A percentile compares a stretch with the other conserved stretches of the same genome.
Evolutionary conservation across 2,113 vertebrate genomes (phyloP).

Genomic region (zebrafish (Danio rerio)): DNA sequence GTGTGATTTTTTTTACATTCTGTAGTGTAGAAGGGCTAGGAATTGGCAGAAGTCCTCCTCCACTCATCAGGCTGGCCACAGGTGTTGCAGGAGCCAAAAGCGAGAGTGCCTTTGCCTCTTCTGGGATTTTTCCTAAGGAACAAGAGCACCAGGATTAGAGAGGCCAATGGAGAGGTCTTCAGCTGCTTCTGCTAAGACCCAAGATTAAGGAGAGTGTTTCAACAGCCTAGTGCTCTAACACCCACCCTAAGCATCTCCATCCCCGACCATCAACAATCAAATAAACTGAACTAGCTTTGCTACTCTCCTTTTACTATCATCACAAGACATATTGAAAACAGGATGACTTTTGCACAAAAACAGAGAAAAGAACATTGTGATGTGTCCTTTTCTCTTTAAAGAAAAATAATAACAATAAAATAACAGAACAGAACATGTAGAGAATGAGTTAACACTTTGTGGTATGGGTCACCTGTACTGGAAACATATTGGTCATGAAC

Average conservation of each 20-base stretch:
- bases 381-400: constrained; percentile 61
- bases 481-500: constrained; percentile 99
- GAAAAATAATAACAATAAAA: constrained; percentile 62
- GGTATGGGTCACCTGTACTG: constrained; percentile 99
- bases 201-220: constrained; percentile 69
- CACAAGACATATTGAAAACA: constrained; percentile 55
- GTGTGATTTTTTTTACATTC: constrained; percentile 68
- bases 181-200: constrained; percentile 72
- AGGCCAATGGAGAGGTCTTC: constrained; percentile 63
- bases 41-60: constrained; percentile 93
- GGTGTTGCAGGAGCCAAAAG: constrained; percentile 90
- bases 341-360: constrained; percentile 55
- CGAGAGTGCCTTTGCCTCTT: constrained; percentile 96
- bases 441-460: constrained; percentile 99
- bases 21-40: constrained; percentile 82
- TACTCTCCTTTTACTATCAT: constrained; percentile 53
- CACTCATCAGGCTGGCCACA: constrained; percentile 88
- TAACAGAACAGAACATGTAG: constrained; percentile 81
- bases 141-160: constrained; percentile 79
- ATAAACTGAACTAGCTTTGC: constrained; percentile 36
- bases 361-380: constrained; percentile 54
- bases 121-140: constrained; percentile 96
- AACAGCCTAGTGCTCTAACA: constrained; percentile 65
- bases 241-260: constrained; percentile 56
- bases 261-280: constrained; percentile 58